phyloP scores from a whole-genome alignment of 2,113 vertebrate species.

The Anolis sagrei region DNA sequence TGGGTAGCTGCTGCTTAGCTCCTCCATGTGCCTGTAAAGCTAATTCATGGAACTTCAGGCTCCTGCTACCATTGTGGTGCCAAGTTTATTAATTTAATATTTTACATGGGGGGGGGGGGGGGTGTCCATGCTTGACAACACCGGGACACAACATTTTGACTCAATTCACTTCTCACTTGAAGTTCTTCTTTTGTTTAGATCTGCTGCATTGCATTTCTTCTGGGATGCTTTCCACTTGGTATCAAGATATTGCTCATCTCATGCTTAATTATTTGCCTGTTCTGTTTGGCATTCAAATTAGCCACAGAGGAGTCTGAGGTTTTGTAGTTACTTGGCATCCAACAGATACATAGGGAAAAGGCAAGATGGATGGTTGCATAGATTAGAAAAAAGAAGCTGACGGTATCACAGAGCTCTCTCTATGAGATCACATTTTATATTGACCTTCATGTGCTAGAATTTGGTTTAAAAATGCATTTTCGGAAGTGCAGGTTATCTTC shows the following conservation, averaged over 20 bases:
- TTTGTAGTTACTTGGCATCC: constrained; percentile 49
- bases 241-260: not conserved
- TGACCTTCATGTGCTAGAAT: too few species aligned
- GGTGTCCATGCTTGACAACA: too few species aligned
- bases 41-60: too few species aligned
- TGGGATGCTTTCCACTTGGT: constrained; percentile 40
- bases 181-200: constrained; percentile 42
- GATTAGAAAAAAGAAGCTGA: not conserved
- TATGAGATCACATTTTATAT: not conserved
- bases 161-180: constrained; percentile 26
- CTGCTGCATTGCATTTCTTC: constrained; percentile 46
- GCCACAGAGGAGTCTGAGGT: not conserved
- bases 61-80: too few species aligned
- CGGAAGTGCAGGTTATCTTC: too few species aligned
- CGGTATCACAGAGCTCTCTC: too few species aligned
- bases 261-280: constrained; percentile 49
- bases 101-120: too few species aligned
- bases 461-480: too few species aligned
- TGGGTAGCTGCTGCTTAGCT: too few species aligned
- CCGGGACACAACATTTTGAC: not conserved
- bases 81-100: too few species aligned
- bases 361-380: not conserved
- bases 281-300: constrained; percentile 49
- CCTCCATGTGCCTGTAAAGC: too few species aligned
- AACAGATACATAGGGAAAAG: not conserved